A percentile compares a stretch with the other conserved stretches of the same genome.
These are phyloP conservation scores for Sciaenops ocellatus DNA, from an alignment of 2,797 vertebrate genomes.

Conservation along the genomic window DNA sequence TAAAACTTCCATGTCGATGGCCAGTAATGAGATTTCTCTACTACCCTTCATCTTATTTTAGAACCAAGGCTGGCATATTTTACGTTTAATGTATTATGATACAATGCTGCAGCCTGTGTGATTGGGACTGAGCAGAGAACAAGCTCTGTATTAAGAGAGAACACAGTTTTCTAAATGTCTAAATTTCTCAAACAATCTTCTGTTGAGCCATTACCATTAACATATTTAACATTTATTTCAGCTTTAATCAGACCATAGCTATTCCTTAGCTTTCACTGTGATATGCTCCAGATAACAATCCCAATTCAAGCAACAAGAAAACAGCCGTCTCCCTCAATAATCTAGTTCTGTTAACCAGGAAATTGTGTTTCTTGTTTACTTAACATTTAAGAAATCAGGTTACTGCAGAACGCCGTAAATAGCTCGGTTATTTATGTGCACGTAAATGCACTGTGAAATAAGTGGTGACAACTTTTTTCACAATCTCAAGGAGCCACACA, in stretches of 20 bases:
- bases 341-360: not conserved
- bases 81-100: not conserved
- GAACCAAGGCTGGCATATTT: not conserved
- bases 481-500: not conserved
- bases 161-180: not conserved
- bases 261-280: no score
- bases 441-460: not conserved
- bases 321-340: not conserved
- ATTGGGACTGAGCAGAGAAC: not conserved
- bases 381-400: not conserved
- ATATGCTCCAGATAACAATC: not conserved
- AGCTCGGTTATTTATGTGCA: not conserved
- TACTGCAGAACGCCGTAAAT: not conserved
- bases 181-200: not conserved
- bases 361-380: not conserved
- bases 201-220: no score
- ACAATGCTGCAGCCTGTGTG: not conserved
- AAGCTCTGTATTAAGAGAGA: not conserved
- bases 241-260: not conserved
- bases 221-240: not conserved
- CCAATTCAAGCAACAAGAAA: not conserved
- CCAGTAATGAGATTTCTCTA: constrained; percentile 9
- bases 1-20: constrained; percentile 1
- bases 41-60: not conserved
- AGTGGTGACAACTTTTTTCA: not conserved